These are phyloP conservation scores for Lycocorax pyrrhopterus DNA, from an alignment of 2,113 vertebrate genomes.

Conservation along the genomic window DNA sequence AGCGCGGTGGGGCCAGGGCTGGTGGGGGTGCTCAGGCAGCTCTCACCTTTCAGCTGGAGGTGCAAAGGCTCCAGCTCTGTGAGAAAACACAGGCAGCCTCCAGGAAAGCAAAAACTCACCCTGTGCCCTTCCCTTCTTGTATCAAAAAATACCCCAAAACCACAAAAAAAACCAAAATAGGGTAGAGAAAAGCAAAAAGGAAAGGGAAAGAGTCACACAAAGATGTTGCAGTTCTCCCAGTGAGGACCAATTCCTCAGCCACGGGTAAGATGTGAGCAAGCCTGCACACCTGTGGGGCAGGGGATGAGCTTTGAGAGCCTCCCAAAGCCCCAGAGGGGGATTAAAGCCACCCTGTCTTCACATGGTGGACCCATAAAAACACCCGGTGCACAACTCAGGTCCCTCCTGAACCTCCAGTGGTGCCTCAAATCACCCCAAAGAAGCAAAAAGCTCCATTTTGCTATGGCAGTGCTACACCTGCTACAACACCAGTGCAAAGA, in stretches of 20 bases:
- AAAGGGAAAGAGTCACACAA: neutral
- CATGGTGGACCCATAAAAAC: neutral
- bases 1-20: accelerated
- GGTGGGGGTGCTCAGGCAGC: neutral
- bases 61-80: neutral
- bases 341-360: neutral
- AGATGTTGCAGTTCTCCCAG: neutral
- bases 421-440: neutral
- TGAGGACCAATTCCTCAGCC: neutral
- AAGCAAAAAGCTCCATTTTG: neutral
- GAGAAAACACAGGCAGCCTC: neutral
- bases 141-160: neutral
- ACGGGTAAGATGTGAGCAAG: neutral
- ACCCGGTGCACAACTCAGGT: accelerated
- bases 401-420: accelerated
- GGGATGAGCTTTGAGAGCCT: neutral
- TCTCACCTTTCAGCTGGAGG: neutral
- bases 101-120: neutral
- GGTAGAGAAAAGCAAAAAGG: neutral
- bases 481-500: neutral
- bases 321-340: neutral
- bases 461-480: neutral
- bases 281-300: neutral
- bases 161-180: neutral
- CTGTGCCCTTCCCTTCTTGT: neutral